These are phyloP conservation scores for Enteromius paludinosus DNA, from an alignment of 2,797 vertebrate genomes.

Conservation along the genomic window DNA sequence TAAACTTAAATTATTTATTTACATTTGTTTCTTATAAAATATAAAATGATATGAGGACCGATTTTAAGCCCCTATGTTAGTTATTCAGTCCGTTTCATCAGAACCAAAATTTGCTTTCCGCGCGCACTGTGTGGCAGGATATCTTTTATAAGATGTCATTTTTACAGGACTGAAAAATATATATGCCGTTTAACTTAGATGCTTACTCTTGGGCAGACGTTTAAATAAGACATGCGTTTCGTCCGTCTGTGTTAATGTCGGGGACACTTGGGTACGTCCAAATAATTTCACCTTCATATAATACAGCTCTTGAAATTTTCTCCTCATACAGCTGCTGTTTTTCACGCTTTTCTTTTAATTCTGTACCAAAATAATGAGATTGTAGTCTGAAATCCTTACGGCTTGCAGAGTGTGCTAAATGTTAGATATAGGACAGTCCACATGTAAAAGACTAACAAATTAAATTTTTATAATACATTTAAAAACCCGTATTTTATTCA, in stretches of 20 bases:
- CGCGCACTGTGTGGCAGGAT: background rate
- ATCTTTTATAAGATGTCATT: no score
- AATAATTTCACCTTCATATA: slow-evolving; percentile 3
- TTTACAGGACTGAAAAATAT: no score
- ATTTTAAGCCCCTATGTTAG: background rate
- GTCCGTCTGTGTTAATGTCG: background rate
- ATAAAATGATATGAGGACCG: background rate
- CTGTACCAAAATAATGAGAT: background rate
- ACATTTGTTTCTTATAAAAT: no score
- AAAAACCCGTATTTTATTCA: background rate
- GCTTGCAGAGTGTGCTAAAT: background rate
- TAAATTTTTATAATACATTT: background rate
- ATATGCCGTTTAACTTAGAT: background rate
- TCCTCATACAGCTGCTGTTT: background rate
- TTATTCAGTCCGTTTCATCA: background rate
- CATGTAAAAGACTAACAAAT: background rate
- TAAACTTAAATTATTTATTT: background rate
- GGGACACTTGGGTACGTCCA: background rate
- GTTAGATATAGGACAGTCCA: background rate
- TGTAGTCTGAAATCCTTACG: background rate
- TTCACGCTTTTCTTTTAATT: background rate
- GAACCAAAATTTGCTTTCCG: background rate
- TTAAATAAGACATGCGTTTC: background rate
- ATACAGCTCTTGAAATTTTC: background rate
- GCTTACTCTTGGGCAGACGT: background rate